Conservation (phyloP, 2,113 vertebrate genomes). For the Crypturellus undulatus region DNA sequence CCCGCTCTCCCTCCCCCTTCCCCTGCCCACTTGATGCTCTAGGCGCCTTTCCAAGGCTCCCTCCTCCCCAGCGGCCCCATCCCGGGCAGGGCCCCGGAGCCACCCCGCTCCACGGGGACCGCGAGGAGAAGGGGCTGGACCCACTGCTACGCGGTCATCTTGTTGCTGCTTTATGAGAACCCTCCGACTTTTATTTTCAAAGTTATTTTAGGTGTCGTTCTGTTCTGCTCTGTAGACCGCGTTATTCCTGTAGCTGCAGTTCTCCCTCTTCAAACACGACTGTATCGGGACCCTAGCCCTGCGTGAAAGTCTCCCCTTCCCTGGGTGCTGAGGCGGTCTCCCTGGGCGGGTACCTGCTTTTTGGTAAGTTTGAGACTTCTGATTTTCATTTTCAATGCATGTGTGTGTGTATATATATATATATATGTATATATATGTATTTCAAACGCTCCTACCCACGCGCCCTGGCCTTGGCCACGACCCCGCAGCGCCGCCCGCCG, state of each 20-base stretch:
- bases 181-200: not conserved
- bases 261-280: not conserved
- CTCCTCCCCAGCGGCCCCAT: not conserved
- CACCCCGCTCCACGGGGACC: no score
- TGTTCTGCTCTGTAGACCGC: no score
- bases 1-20: not conserved
- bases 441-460: no score
- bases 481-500: no score
- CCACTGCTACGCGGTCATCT: fast-evolving
- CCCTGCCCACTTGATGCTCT: not conserved
- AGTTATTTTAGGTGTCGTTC: not conserved
- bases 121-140: no score
- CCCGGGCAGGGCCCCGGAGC: not conserved
- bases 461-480: no score
- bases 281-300: no score
- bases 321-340: no score
- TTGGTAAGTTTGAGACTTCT: not conserved
- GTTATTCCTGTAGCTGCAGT: fast-evolving
- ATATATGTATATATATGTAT: no score
- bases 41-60: fast-evolving
- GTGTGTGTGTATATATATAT: no score
- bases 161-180: fast-evolving
- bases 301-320: no score
- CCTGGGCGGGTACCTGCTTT: not conserved
- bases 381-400: no score